Conservation (phyloP, 2,113 vertebrate species). For the Noturus placidus region DNA sequence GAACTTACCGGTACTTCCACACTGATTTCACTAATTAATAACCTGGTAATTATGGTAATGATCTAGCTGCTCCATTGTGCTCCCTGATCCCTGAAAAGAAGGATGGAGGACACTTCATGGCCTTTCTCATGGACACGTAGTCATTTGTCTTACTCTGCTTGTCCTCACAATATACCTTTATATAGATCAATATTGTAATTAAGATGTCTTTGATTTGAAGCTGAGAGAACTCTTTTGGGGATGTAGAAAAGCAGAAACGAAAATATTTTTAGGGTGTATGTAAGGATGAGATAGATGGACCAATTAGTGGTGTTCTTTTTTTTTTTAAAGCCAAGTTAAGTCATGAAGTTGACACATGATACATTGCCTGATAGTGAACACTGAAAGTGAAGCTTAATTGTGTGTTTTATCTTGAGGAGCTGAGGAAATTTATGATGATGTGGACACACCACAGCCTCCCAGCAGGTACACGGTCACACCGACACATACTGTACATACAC, state of each 20-base stretch:
- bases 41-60: not conserved
- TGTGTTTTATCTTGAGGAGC: not conserved
- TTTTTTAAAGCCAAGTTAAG: not conserved
- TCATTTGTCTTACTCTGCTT: not conserved
- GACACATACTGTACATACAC: not conserved
- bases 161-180: not conserved
- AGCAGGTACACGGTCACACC: constrained; percentile 64
- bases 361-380: not conserved
- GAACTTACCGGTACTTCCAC: not conserved
- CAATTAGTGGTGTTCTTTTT: not conserved
- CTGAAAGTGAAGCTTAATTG: not conserved
- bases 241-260: not conserved
- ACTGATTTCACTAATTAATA: not conserved
- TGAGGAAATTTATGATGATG: constrained; percentile 85
- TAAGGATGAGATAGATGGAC: not conserved
- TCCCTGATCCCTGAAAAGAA: not conserved
- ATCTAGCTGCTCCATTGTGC: not conserved
- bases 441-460: constrained; percentile 74
- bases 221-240: not conserved
- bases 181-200: not conserved
- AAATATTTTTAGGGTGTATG: not conserved
- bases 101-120: not conserved
- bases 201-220: not conserved
- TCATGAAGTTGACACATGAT: not conserved
- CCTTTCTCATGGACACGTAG: not conserved